Evolutionary conservation across 2,113 vertebrate species (phyloP).

Genomic region (Labeo catla): DNA sequence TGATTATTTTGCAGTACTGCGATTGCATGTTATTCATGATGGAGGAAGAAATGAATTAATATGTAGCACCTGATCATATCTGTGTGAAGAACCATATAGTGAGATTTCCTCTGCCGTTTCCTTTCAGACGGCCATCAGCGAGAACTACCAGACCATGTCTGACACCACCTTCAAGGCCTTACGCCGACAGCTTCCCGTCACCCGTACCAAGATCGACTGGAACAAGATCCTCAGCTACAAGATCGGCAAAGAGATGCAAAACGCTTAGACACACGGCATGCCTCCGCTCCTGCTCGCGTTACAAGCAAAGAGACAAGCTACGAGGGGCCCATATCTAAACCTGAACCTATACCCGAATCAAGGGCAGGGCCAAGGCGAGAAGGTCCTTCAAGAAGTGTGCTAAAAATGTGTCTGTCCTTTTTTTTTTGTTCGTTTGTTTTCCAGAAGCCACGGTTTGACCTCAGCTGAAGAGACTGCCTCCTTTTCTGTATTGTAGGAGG

Average conservation of each 20-base stretch:
- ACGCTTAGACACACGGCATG: constrained; percentile 74
- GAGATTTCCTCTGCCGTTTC: neutral
- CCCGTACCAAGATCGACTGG: constrained; percentile 98
- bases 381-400: constrained; percentile 45
- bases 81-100: neutral
- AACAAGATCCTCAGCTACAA: constrained; percentile 99
- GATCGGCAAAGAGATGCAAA: constrained; percentile 98
- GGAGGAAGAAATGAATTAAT: no score
- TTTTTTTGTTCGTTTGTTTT: constrained; percentile 35
- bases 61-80: neutral
- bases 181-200: constrained; percentile 93
- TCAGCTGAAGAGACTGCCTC: constrained; percentile 59
- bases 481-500: constrained; percentile 46
- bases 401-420: constrained; percentile 34
- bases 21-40: neutral
- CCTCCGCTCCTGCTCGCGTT: constrained; percentile 46
- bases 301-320: constrained; percentile 50
- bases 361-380: constrained; percentile 27
- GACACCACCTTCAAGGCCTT: constrained; percentile 97
- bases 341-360: neutral
- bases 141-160: constrained; percentile 97
- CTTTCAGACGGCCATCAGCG: constrained; percentile 89
- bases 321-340: constrained; percentile 22
- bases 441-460: constrained; percentile 56
- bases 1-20: neutral